Conservation (phyloP, 2,113 vertebrate genomes). For the Gallinago undulata region DNA sequence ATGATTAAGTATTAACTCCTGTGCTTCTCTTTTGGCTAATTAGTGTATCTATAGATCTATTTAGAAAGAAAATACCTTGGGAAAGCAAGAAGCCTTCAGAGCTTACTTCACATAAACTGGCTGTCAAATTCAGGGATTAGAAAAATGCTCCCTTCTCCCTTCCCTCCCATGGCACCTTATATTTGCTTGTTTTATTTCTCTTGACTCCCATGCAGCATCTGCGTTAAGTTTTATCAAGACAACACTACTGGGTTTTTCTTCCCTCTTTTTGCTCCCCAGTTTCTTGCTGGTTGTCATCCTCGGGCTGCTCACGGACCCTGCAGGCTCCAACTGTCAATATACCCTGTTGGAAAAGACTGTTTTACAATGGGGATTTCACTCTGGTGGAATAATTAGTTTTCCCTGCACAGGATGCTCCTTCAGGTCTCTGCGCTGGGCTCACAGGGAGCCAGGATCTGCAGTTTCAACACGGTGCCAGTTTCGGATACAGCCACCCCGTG, state of each 20-base stretch:
- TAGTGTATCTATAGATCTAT: conserved; percentile 61
- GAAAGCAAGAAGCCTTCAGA: conserved; percentile 23
- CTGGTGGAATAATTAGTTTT: neutral
- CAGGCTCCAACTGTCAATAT: neutral
- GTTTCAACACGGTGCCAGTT: fast-evolving
- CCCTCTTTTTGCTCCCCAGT: neutral
- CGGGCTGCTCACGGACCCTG: neutral
- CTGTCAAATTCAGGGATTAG: conserved; percentile 43
- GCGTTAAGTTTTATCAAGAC: neutral
- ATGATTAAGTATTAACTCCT: conserved; percentile 61
- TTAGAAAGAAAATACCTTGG: conserved; percentile 40
- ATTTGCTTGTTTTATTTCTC: conserved; percentile 32
- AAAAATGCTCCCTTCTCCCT: neutral
- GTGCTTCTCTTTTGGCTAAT: conserved; percentile 48
- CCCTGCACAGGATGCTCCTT: neutral
- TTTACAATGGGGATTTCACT: neutral
- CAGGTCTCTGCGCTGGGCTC: neutral
- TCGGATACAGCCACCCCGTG: fast-evolving
- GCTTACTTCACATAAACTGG: neutral
- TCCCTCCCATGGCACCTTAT: neutral
- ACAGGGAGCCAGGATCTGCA: neutral
- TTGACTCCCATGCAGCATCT: neutral
- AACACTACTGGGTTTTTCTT: neutral
- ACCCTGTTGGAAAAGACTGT: neutral
- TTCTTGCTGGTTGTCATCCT: neutral